A percentile compares a stretch with the other conserved stretches of the same genome.
These are phyloP conservation scores for Acestrorhynchus altus DNA, from an alignment of 2,797 vertebrate species.

Conservation along the genomic window DNA sequence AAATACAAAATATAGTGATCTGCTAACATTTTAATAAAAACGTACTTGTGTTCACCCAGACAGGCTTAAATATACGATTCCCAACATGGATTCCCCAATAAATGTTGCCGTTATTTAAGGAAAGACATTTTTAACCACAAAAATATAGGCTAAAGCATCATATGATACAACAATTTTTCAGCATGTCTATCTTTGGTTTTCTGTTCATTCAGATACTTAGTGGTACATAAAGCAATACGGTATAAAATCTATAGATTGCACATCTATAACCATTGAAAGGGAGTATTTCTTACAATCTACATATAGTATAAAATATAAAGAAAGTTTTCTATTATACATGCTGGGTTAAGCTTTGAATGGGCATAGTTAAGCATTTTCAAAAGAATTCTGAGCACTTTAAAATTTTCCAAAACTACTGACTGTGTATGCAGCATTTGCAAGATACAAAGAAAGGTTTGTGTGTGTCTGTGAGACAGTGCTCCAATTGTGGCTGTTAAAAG, in stretches of 20 bases:
- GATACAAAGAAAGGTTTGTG: neutral
- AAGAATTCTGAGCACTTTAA: slow-evolving; percentile 44
- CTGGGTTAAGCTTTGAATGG: slow-evolving; percentile 58
- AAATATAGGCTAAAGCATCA: slow-evolving; percentile 60
- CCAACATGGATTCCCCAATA: slow-evolving; percentile 47
- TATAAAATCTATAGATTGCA: slow-evolving; percentile 78
- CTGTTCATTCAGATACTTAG: slow-evolving; percentile 66
- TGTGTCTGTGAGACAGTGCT: slow-evolving; percentile 10
- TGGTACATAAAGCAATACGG: slow-evolving; percentile 60
- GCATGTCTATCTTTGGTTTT: slow-evolving; percentile 76
- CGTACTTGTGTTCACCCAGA: slow-evolving; percentile 44
- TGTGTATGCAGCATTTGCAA: slow-evolving; percentile 41
- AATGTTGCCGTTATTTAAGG: slow-evolving; percentile 44
- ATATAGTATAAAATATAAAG: slow-evolving; percentile 69
- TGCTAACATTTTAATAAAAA: slow-evolving; percentile 53
- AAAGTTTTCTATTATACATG: slow-evolving; percentile 58
- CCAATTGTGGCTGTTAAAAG: slow-evolving; percentile 38
- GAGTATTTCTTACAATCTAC: slow-evolving; percentile 74
- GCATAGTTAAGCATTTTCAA: slow-evolving; percentile 53
- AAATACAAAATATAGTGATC: slow-evolving; percentile 59
- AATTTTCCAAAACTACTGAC: slow-evolving; percentile 41
- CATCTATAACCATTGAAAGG: slow-evolving; percentile 70
- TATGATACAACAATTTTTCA: slow-evolving; percentile 57
- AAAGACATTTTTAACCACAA: slow-evolving; percentile 56
- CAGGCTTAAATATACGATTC: slow-evolving; percentile 50